phyloP scores from a whole-genome alignment of 2,888 invertebrate species.

The Clitarchus hookeri region DNA sequence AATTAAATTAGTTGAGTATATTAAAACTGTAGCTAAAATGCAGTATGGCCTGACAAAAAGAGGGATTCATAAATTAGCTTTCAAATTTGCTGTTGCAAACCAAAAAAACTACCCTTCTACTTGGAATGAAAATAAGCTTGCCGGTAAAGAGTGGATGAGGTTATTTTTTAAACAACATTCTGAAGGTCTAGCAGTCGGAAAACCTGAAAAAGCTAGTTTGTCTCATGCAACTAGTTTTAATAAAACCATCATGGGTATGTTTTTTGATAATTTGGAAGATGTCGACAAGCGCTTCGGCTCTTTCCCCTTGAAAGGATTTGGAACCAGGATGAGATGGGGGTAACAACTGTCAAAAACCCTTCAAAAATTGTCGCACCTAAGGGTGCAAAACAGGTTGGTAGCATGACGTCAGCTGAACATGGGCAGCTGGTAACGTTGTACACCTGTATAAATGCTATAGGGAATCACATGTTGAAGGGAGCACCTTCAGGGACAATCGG shows the following conservation, averaged over 20 bases:
- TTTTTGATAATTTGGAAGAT: no score
- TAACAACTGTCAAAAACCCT: constrained; percentile 52
- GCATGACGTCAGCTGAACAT: constrained; percentile 52
- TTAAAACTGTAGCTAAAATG: no score
- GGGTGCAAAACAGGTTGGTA: constrained; percentile 44
- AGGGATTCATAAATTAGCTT: background rate
- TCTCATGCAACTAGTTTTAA: background rate
- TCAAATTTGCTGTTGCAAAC: background rate
- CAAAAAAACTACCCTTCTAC: background rate
- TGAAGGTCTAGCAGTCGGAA: background rate
- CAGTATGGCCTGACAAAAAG: background rate
- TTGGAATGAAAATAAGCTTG: background rate
- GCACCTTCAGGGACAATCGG: constrained; percentile 51
- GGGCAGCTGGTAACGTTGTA: background rate
- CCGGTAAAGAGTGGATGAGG: background rate
- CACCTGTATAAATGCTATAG: constrained; percentile 48
- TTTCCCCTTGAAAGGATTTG: constrained; percentile 12
- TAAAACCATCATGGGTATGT: no score
- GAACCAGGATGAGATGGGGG: constrained; percentile 46
- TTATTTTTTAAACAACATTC: no score
- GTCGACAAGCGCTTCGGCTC: background rate
- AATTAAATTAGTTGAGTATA: background rate
- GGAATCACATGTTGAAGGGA: constrained; percentile 45
- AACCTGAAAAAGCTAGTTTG: background rate
- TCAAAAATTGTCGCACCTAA: constrained; percentile 48